Conservation (phyloP, 2,888 invertebrate genomes). For the Agrenia bidenticulata region DNA sequence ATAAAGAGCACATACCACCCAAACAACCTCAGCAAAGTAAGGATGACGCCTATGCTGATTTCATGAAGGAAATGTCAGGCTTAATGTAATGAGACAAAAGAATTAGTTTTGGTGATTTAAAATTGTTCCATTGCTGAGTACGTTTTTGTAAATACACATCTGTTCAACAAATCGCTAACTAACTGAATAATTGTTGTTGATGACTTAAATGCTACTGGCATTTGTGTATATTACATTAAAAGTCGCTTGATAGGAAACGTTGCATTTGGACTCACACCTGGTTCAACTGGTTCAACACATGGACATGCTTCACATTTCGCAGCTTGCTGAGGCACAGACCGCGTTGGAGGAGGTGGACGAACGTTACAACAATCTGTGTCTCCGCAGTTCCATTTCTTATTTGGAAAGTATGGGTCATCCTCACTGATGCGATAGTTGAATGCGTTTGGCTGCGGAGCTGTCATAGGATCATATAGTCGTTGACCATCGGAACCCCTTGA, state of each 20-base stretch:
- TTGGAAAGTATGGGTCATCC: conserved; percentile 41
- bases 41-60: conserved; percentile 97
- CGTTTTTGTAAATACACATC: too few relatives aligned
- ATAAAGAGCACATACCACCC: conserved; percentile 34
- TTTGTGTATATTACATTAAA: conserved; percentile 2
- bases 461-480: conserved; percentile 36
- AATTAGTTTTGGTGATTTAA: not conserved
- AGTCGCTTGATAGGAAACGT: not conserved
- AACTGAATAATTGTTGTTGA: too few relatives aligned
- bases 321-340: not conserved
- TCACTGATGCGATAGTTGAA: conserved; percentile 36
- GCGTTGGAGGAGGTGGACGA: conserved; percentile 1
- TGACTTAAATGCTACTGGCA: too few relatives aligned
- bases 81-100: conserved; percentile 76
- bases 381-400: conserved; percentile 46
- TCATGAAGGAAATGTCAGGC: conserved; percentile 98
- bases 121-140: too few relatives aligned
- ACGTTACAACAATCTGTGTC: conserved; percentile 41
- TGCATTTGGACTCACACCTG: conserved; percentile 25
- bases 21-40: conserved; percentile 68
- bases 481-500: conserved; percentile 18
- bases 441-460: conserved; percentile 45
- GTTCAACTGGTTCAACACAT: conserved; percentile 25
- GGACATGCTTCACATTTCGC: conserved; percentile 20
- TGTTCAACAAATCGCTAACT: too few relatives aligned